Base-by-base conservation (phyloP, 2,888 invertebrate genomes). In the Pseudolycoriella hygida region DNA sequence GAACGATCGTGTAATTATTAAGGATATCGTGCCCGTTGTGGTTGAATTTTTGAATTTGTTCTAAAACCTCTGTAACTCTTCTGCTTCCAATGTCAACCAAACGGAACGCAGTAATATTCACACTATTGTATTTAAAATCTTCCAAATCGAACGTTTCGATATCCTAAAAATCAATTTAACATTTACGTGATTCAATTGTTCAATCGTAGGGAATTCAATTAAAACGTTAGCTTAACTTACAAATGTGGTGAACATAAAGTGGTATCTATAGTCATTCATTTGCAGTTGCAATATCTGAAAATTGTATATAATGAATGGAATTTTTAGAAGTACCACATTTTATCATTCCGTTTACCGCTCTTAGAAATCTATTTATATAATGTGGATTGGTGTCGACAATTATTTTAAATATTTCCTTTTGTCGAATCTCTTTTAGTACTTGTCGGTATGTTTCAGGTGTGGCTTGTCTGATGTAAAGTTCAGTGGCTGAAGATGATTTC, bases 251-350 rank as follows among this genome's bases (percentile, higher is more conserved):
- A 93, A 93, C 70, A 93, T 83, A 61, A 90, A 94, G 62, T 94
- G 93, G 59, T 90, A 93, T 56, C 87, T 73, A 62, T 89, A 87
- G 60, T 92, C 92, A 60, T 93, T 90, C 93, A 94, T 94, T 65
- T 92, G 90, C 10, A 93, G 71, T 60, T 92, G 89, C 14, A 92
- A 68, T 53, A 93, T 89, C 93, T 94, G 32, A 75, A 74, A 51
- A 54, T 47, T 53, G 48, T 49, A 45, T 49, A 48, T 44, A 8
- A 25, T 4, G 8, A 25, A 25, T 8, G n/a, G n/a, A n/a, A n/a
- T n/a, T n/a, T n/a, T n/a, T n/a, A n/a, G n/a, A n/a, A n/a, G n/a
- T n/a, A n/a, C n/a, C n/a, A n/a, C n/a, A n/a, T n/a, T n/a, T n/a
- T n/a, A n/a, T n/a, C n/a, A n/a, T 3, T 19, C 25, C 37, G 72